phyloP scores from a whole-genome alignment of 2,888 invertebrate species.

The Acrocera orbiculus region DNA sequence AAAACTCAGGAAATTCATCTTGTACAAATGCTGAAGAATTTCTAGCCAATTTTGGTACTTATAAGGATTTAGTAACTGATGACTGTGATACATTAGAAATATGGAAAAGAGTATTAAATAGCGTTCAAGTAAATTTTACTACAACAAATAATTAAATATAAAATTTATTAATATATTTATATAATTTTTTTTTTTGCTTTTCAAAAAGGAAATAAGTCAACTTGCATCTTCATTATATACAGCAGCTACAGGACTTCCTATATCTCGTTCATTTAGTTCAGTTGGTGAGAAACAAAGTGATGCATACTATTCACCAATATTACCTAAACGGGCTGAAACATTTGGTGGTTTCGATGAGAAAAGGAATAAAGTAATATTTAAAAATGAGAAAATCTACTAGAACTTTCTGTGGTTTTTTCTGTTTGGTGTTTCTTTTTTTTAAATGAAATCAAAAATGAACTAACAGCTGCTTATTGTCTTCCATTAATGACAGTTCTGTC shows the following conservation, averaged over 20 bases:
- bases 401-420: no score
- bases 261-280: conserved; percentile 82
- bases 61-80: conserved; percentile 59
- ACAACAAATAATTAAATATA: background rate
- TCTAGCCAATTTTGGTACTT: conserved; percentile 31
- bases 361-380: conserved; percentile 21
- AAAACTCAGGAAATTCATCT: conserved; percentile 33
- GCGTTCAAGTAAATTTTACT: conserved; percentile 19
- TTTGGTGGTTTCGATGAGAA: conserved; percentile 83
- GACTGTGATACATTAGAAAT: conserved; percentile 58
- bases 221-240: conserved; percentile 56
- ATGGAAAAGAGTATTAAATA: conserved; percentile 56
- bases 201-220: conserved; percentile 48
- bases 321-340: conserved; percentile 87
- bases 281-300: conserved; percentile 84
- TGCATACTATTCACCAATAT: conserved; percentile 64
- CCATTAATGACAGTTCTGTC: no score
- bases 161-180: background rate
- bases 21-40: conserved; percentile 26
- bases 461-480: no score
- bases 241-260: conserved; percentile 46
- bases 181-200: conserved; percentile 1
- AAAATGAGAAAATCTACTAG: no score
- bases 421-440: no score
- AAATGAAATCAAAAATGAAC: no score